Conservation (phyloP, 2,888 invertebrate genomes). For the Neuroscelio doddi region DNA sequence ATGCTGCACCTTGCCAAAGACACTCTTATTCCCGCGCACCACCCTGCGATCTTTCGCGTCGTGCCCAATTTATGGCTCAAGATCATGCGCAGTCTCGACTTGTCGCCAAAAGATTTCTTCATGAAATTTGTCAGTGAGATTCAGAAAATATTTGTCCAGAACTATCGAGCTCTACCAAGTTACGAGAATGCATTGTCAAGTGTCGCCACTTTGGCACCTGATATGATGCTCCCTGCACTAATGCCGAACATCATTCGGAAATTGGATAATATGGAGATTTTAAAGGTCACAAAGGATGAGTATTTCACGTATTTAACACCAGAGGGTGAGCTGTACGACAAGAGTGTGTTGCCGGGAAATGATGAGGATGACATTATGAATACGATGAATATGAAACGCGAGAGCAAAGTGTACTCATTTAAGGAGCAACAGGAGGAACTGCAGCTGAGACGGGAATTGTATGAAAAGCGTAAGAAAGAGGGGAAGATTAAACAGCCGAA, state of each 20-base stretch:
- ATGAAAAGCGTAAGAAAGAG: slow-evolving; percentile 87
- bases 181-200: slow-evolving; percentile 83
- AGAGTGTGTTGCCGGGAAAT: slow-evolving; percentile 81
- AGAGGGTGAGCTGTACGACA: slow-evolving; percentile 93
- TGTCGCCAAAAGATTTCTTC: slow-evolving; percentile 77
- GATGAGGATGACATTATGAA: slow-evolving; percentile 71
- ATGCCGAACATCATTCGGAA: slow-evolving; percentile 76
- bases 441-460: slow-evolving; percentile 92
- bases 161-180: slow-evolving; percentile 74
- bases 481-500: slow-evolving; percentile 84
- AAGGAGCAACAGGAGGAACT: slow-evolving; percentile 97
- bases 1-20: slow-evolving; percentile 77
- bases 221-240: slow-evolving; percentile 79
- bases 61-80: slow-evolving; percentile 81
- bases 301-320: slow-evolving; percentile 88
- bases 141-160: slow-evolving; percentile 77
- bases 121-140: slow-evolving; percentile 76
- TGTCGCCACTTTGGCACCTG: slow-evolving; percentile 78
- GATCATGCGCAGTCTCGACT: slow-evolving; percentile 75
- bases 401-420: slow-evolving; percentile 97
- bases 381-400: slow-evolving; percentile 89
- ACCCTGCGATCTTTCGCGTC: slow-evolving; percentile 78
- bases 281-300: slow-evolving; percentile 84
- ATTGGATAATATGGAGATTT: slow-evolving; percentile 79
- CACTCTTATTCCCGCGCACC: slow-evolving; percentile 82